Base-by-base conservation (phyloP, 2,888 invertebrate species). In the Holacanthella duospinosa region DNA sequence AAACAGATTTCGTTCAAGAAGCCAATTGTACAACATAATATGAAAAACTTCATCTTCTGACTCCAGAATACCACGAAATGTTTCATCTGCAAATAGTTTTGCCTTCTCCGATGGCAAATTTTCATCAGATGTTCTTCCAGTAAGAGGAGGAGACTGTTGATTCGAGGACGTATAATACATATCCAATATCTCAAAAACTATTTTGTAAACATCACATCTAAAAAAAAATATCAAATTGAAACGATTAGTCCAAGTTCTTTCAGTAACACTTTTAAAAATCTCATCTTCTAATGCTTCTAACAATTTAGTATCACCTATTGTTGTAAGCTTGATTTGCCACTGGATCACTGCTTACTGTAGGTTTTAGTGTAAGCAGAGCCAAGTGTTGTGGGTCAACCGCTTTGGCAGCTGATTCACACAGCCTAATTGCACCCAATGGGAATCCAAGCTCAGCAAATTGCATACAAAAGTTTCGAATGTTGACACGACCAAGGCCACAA, bases 1-100 rank as follows among this genome's bases (percentile, higher is more conserved):
- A 43, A 77, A 76, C 63, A 79, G 74, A 61, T 78, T 77, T 62
- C 76, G 76, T 61, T 77, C 77, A 68, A 93, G 84, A 76, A 96
- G 84, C 96, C 96, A 96, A 73, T 93, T 89, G 76, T 95, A 97
- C 1, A 97, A 82, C 0, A 90, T 86, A 0, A 90, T 86, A 75
- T 97, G 96, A 64, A 94, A 83, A 21, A 94, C 80, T 75, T 96
- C 93, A 78, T 97, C 97, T 56, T 80, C 79, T 1, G 80, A 79
- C 2, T 66, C 56, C 3, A 72, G 62, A 57, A 72, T 68, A 2
- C 71, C 68, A 43, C 68, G 69, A 55, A 72, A 69, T 16, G 69
- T 71, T 55, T 70, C 66, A 60, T 72, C 72, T 0, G 69, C 70
- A 55, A 65, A 59, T 55, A 64, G 64, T 55, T 68, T 67, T 6